phyloP scores from a whole-genome alignment of 1,140 invertebrate genomes.

The Saccostrea echinata region DNA sequence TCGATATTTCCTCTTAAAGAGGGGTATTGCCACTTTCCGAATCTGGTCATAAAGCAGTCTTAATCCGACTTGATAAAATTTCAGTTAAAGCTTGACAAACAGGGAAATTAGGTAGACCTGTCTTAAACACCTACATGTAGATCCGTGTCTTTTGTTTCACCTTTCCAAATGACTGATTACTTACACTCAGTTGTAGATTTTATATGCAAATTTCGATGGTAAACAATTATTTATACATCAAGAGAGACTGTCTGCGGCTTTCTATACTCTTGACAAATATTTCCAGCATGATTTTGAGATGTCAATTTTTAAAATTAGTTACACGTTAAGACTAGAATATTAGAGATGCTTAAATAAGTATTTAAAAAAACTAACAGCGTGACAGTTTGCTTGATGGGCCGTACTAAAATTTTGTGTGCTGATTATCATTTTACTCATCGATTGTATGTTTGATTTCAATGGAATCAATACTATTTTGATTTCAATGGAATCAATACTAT shows the following conservation, averaged over 20 bases:
- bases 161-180: background rate
- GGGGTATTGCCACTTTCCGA: background rate
- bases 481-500: too few relatives aligned
- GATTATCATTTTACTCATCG: too few relatives aligned
- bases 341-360: too few relatives aligned
- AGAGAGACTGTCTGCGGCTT: background rate
- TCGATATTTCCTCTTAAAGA: background rate
- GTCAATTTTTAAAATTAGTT: too few relatives aligned
- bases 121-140: background rate
- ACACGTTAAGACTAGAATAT: too few relatives aligned
- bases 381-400: too few relatives aligned
- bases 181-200: background rate
- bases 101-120: background rate
- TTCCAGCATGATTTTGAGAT: too few relatives aligned
- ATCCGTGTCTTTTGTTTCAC: background rate
- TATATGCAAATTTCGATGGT: background rate
- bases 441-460: too few relatives aligned
- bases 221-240: background rate
- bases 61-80: background rate
- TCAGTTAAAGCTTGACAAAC: background rate
- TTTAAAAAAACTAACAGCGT: too few relatives aligned
- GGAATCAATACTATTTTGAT: too few relatives aligned
- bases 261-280: too few relatives aligned
- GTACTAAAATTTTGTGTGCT: too few relatives aligned
- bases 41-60: background rate